Base-by-base conservation (phyloP, 1,140 invertebrate genomes). In the Apocrypta bakeri region DNA sequence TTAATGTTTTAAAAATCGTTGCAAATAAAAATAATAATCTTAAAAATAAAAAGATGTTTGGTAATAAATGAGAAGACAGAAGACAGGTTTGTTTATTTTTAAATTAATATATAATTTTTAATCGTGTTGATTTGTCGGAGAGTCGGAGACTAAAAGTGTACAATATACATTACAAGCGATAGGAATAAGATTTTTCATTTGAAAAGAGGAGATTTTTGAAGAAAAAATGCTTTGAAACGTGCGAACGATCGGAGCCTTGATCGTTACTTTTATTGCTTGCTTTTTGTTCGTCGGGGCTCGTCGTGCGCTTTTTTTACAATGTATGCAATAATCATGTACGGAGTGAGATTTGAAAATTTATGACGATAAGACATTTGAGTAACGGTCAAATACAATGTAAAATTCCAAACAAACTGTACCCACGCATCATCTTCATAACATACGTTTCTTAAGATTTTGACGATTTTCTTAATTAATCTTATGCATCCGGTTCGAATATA, bases 61-160 rank as follows among this genome's bases (percentile, higher is more conserved):
- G 31, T 73, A 81, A 61, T 76, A 63, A 84, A 88, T 86, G 87
- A 83, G 37, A 82, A 87, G 82, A 83, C 83, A 81, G 61, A 81
- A n/a, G n/a, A n/a, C n/a, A n/a, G n/a, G 17, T 76, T 64, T 85
- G 14, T 80, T 81, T 91, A 90, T 91, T 92, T 92, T 91, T 91
- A 91, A 91, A 91, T 91, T 90, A 91, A 91, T 92, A 89, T 91
- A 91, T 90, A 91, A 90, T 91, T 91, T 88, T 91, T 90, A 91
- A 88, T 91, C 88, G 87, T 88, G 88, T 91, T 88, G 87, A 88
- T 90, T 83, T 89, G 85, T 84, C 84, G 85, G 85, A 87, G 80
- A 85, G 84, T 85, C 84, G 79, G 85, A 86, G 82, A 86, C 85
- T 86, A 85, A 88, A 83, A 88, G 90, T 91, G 87, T 91, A 91